These are phyloP conservation scores for Epinotia ramella DNA, from an alignment of 2,888 invertebrate species.

Conservation along the genomic window DNA sequence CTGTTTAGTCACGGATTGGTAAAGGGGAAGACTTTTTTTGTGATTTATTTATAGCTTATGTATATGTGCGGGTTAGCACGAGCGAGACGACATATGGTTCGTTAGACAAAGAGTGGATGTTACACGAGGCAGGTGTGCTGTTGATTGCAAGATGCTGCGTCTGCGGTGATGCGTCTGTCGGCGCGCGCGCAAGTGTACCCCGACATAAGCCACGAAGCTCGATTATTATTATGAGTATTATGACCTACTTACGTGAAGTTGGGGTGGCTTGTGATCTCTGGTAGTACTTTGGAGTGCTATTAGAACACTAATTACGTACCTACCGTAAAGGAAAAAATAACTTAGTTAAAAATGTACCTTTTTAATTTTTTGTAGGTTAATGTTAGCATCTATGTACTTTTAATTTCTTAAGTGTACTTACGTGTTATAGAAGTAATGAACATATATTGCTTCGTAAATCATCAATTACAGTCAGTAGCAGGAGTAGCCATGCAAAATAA, in stretches of 20 bases:
- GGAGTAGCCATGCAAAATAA: no score
- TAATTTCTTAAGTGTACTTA: no score
- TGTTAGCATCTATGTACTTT: no score
- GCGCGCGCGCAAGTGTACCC: conserved; percentile 38
- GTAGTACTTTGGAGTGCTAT: neutral
- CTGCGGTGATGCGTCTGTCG: conserved; percentile 50
- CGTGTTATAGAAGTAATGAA: no score
- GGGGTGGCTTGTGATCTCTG: neutral
- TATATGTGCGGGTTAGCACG: conserved; percentile 63
- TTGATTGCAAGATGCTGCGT: conserved; percentile 49
- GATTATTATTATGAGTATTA: conserved; percentile 30
- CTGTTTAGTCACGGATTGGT: conserved; percentile 77
- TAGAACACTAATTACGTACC: neutral
- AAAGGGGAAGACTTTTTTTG: conserved; percentile 72
- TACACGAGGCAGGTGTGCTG: conserved; percentile 65
- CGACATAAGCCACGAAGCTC: neutral
- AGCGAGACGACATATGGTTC: conserved; percentile 75
- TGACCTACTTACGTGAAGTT: conserved; percentile 33
- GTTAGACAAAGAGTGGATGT: conserved; percentile 67
- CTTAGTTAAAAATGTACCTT: neutral
- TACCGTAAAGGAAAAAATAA: neutral
- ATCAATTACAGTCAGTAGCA: no score
- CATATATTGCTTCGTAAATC: neutral
- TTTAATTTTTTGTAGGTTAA: neutral
- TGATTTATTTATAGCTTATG: conserved; percentile 66